Conservation (phyloP, 1,140 invertebrate species). For the Micrasema minimum region DNA sequence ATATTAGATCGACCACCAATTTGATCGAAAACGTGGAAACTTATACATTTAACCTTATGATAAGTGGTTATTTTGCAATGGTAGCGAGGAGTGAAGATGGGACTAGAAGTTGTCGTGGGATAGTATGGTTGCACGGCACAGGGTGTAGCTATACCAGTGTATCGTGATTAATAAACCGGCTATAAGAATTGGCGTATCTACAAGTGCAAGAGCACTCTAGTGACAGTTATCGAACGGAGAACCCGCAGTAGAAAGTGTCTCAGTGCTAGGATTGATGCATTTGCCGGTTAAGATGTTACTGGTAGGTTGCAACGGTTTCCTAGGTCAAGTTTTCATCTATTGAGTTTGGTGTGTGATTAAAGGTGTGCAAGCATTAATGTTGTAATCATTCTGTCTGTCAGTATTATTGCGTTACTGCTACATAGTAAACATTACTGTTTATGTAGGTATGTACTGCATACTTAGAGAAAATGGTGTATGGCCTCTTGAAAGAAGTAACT, state of each 20-base stretch:
- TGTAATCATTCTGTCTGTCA: background rate
- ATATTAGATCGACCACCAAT: background rate
- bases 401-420: background rate
- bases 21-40: background rate
- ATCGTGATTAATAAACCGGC: conserved; percentile 4
- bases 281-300: conserved; percentile 1
- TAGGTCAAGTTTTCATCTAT: background rate
- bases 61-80: background rate
- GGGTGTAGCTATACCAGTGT: background rate
- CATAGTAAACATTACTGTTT: no score
- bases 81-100: background rate
- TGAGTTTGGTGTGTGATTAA: background rate
- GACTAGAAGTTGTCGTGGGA: background rate
- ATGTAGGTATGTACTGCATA: no score
- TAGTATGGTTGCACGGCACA: background rate
- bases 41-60: background rate
- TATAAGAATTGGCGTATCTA: conserved; percentile 18
- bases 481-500: no score
- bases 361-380: background rate
- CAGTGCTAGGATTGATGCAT: background rate
- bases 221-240: conserved; percentile 8
- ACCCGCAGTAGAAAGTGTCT: background rate
- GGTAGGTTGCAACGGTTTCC: conserved; percentile 1
- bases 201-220: conserved; percentile 1
- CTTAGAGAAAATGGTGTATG: no score